phyloP scores from a whole-genome alignment of 2,113 vertebrate genomes.

The Syrrhaptes paradoxus region DNA sequence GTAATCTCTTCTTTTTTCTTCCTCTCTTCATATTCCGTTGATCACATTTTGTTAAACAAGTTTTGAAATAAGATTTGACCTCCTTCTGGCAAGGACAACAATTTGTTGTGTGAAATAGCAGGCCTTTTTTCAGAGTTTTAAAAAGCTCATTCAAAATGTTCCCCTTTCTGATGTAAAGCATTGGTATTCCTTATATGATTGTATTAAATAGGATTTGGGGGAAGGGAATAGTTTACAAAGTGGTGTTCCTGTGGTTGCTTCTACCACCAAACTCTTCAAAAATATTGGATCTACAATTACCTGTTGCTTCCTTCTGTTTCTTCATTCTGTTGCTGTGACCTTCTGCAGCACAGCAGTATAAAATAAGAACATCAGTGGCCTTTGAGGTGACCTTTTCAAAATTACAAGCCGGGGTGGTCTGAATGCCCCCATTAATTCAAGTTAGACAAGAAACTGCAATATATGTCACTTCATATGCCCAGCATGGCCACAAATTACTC shows the following conservation, averaged over 20 bases:
- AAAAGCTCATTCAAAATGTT: neutral
- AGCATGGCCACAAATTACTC: neutral
- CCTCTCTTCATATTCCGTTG: neutral
- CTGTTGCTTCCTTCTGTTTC: neutral
- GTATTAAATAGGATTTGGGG: neutral
- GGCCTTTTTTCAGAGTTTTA: neutral
- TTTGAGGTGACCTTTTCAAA: conserved; percentile 20
- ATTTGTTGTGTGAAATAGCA: neutral
- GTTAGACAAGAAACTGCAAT: neutral
- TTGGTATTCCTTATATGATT: neutral
- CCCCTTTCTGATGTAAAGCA: neutral
- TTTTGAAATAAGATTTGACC: conserved; percentile 6
- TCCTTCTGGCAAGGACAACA: neutral
- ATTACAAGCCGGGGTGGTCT: neutral
- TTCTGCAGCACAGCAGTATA: neutral
- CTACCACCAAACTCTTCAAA: neutral
- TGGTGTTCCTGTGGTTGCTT: neutral
- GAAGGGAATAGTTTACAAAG: neutral
- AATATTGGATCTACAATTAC: neutral
- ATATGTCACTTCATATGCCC: neutral
- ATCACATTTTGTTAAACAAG: neutral
- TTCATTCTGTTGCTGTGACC: neutral
- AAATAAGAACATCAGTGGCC: neutral
- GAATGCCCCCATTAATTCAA: conserved; percentile 10
- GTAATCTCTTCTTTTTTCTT: neutral